Conservation (phyloP, 1,140 invertebrate species). For the Pemphigus obesinymphae region DNA sequence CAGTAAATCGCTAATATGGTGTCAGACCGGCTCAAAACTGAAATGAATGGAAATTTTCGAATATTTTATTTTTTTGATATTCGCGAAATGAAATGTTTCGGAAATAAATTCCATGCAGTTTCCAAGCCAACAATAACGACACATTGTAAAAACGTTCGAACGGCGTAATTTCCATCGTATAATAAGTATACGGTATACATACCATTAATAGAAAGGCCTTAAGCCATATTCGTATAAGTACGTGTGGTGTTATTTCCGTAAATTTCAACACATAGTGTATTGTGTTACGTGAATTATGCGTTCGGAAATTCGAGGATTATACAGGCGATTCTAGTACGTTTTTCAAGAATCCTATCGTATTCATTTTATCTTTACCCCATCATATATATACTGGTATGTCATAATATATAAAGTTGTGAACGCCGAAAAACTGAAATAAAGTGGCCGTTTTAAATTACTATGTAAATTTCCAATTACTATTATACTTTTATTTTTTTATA, state of each 20-base stretch:
- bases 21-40: not conserved
- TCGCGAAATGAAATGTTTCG: not conserved
- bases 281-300: not conserved
- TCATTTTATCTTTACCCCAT: too few species aligned
- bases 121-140: not conserved
- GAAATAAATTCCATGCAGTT: not conserved
- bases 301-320: not conserved
- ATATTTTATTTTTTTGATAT: not conserved
- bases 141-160: not conserved
- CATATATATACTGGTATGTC: too few species aligned
- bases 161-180: not conserved
- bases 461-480: too few species aligned
- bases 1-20: too few species aligned
- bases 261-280: not conserved
- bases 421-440: too few species aligned
- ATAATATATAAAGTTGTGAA: too few species aligned
- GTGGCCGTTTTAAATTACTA: too few species aligned
- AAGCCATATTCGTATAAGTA: not conserved
- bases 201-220: not conserved
- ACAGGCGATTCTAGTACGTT: too few species aligned
- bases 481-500: too few species aligned
- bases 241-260: not conserved
- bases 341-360: not conserved
- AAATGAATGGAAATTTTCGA: not conserved
- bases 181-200: too few species aligned